Percentiles rank a stretch among this genome's conserved stretches.
Conservation (phyloP, 2,888 invertebrate species). For the Andrena haemorrhoa region DNA sequence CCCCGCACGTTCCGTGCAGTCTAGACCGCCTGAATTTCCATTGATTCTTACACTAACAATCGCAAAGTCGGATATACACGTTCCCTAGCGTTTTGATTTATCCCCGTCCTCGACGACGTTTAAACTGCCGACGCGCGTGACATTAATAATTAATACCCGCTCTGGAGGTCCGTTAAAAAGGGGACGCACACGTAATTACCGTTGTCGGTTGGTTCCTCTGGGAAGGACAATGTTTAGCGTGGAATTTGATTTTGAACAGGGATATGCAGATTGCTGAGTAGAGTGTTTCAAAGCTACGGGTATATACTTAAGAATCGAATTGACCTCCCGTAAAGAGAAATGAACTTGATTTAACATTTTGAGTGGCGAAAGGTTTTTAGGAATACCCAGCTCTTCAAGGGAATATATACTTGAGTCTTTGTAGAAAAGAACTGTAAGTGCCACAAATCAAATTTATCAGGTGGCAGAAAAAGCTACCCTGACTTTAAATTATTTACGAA, state of each 20-base stretch:
- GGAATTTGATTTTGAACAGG: background rate
- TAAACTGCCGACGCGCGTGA: slow-evolving; percentile 37
- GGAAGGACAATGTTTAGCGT: slow-evolving; percentile 12
- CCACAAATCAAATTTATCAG: too few species aligned
- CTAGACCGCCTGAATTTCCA: slow-evolving; percentile 52
- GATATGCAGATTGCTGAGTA: background rate
- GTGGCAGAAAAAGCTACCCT: too few species aligned
- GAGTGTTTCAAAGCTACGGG: too few species aligned
- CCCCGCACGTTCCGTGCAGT: slow-evolving; percentile 51
- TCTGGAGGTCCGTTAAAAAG: slow-evolving; percentile 2
- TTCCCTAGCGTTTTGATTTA: slow-evolving; percentile 49
- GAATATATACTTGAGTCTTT: too few species aligned
- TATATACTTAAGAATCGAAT: background rate
- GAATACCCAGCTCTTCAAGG: too few species aligned
- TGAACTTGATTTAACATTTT: too few species aligned
- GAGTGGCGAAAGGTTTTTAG: too few species aligned
- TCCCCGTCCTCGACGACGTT: slow-evolving; percentile 12
- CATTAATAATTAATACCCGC: slow-evolving; percentile 52
- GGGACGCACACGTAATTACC: background rate
- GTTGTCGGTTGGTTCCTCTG: background rate
- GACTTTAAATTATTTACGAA: too few species aligned
- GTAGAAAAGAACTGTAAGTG: too few species aligned
- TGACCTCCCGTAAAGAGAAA: too few species aligned
- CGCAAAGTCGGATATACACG: slow-evolving; percentile 22
- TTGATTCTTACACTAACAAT: slow-evolving; percentile 50